Conservation (phyloP, 2,888 invertebrate genomes). For the Tenthredo livida region DNA sequence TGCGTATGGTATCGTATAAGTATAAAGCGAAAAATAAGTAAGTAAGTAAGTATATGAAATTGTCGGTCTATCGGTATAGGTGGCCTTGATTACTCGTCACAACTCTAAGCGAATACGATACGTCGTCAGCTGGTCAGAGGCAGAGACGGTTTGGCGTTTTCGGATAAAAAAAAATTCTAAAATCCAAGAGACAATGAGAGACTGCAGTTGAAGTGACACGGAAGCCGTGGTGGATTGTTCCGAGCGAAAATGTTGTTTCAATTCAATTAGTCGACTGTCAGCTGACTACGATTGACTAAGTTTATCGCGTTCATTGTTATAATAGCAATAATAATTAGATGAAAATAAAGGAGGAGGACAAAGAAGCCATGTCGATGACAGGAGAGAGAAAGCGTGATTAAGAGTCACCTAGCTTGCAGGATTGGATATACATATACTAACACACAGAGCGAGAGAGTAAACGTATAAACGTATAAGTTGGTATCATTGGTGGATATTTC, state of each 20-base stretch:
- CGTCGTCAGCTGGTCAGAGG: neutral
- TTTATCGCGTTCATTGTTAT: neutral
- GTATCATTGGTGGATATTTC: neutral
- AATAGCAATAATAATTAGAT: neutral
- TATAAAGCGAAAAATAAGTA: neutral
- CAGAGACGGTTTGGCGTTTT: neutral
- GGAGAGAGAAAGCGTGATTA: neutral
- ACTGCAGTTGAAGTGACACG: neutral
- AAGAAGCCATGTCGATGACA: conserved; percentile 28
- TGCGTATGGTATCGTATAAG: neutral
- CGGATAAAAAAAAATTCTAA: neutral
- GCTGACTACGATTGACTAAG: neutral
- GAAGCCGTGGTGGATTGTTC: too few relatives aligned
- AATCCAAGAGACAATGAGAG: neutral
- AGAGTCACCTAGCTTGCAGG: neutral
- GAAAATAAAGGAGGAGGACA: neutral
- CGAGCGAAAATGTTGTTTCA: neutral
- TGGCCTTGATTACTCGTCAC: conserved; percentile 27
- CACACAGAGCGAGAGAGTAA: neutral
- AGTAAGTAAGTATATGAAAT: neutral
- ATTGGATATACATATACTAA: neutral
- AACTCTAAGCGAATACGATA: conserved; percentile 9
- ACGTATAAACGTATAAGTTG: neutral
- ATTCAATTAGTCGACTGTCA: neutral
- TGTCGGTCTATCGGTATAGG: neutral